Conservation (phyloP, 2,888 invertebrate species). For the Drosophila bunnanda region DNA sequence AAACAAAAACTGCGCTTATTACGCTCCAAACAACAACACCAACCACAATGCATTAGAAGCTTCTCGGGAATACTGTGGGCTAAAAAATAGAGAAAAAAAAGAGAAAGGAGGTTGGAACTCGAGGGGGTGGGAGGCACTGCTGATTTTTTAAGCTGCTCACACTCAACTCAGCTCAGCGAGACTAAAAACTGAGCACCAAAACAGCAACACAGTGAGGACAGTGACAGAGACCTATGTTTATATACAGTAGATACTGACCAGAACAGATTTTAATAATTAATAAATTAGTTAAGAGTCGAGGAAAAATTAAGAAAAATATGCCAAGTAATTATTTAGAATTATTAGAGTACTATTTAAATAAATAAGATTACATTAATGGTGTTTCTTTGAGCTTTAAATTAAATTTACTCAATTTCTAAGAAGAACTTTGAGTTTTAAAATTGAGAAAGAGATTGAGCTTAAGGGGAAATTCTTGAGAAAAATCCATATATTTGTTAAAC, state of each 20-base stretch:
- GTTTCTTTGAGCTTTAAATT: background rate
- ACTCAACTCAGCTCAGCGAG: conserved; percentile 34
- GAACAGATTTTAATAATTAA: background rate
- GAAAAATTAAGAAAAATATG: background rate
- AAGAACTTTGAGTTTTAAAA: background rate
- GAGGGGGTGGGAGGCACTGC: conserved; percentile 17
- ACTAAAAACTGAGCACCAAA: conserved; percentile 47
- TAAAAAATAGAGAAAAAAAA: conserved; percentile 3
- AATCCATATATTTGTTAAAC: no score
- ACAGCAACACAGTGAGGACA: conserved; percentile 34
- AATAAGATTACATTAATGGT: no score
- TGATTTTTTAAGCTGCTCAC: conserved; percentile 45
- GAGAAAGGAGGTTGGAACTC: background rate
- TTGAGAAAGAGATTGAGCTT: no score
- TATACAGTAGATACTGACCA: conserved; percentile 9
- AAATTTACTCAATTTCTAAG: background rate
- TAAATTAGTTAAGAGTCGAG: rapidly evolving
- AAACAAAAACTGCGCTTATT: conserved; percentile 77
- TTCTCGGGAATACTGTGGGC: conserved; percentile 14
- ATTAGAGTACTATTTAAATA: background rate
- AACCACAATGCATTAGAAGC: conserved; percentile 64
- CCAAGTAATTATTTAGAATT: background rate
- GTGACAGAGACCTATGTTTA: conserved; percentile 8
- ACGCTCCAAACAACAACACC: conserved; percentile 34
- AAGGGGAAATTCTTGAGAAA: no score